A percentile compares a stretch with the other conserved stretches of the same genome.
These are phyloP conservation scores for Bettongia penicillata DNA, from an alignment of 2,113 vertebrate species.

Conservation along the genomic window DNA sequence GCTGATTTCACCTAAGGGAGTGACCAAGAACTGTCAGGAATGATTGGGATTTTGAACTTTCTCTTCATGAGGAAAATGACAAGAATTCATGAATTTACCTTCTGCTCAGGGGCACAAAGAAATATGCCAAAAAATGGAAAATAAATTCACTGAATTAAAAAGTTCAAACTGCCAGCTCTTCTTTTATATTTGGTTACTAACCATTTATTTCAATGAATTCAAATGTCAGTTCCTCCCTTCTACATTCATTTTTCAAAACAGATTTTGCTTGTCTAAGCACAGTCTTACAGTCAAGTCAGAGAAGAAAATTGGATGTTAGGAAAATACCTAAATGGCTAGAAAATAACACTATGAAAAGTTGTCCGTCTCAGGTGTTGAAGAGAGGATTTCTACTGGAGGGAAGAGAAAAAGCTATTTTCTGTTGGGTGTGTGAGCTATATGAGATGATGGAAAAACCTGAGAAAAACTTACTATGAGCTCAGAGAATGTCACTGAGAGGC, in stretches of 20 bases:
- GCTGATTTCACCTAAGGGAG: neutral
- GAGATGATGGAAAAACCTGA: conserved; percentile 61
- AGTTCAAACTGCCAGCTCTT: neutral
- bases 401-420: conserved; percentile 41
- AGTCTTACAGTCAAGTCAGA: neutral
- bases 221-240: neutral
- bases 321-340: conserved; percentile 7
- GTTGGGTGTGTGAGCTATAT: conserved; percentile 48
- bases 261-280: neutral
- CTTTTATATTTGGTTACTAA: conserved; percentile 40
- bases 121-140: neutral
- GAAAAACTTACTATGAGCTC: conserved; percentile 40
- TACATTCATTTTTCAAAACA: neutral
- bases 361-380: conserved; percentile 34
- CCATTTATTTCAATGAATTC: neutral
- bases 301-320: conserved; percentile 42
- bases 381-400: conserved; percentile 48
- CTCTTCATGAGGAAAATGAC: neutral
- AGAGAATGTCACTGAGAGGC: neutral
- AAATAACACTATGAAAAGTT: conserved; percentile 16
- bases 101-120: neutral
- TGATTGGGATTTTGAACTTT: neutral
- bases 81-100: conserved; percentile 11
- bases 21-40: neutral
- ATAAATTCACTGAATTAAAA: conserved; percentile 27